Evolutionary conservation across 2,113 vertebrate species (phyloP).

Genomic region (Circaetus gallicus): DNA sequence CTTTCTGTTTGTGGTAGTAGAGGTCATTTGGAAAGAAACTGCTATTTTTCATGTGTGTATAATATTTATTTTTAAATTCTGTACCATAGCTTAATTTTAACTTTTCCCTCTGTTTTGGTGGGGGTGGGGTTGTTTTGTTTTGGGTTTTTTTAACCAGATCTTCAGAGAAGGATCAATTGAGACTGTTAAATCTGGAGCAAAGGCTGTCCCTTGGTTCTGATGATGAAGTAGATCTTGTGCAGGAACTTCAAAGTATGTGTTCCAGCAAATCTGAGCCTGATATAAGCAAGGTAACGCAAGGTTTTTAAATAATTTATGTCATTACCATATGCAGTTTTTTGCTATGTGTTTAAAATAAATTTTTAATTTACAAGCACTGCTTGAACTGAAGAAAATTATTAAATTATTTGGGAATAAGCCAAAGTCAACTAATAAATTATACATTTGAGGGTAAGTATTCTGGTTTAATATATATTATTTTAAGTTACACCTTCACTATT

Average conservation of each 20-base stretch:
- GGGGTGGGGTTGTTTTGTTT: too few relatives aligned
- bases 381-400: background rate
- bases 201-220: constrained; percentile 83
- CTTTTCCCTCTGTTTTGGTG: background rate
- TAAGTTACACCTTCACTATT: background rate
- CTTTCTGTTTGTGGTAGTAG: background rate
- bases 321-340: background rate
- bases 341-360: background rate
- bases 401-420: background rate
- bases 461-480: background rate
- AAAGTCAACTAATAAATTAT: background rate
- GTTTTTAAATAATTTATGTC: constrained; percentile 4
- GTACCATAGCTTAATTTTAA: background rate
- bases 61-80: background rate
- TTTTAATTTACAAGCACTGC: background rate
- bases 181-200: constrained; percentile 67
- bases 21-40: background rate
- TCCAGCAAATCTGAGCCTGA: constrained; percentile 95
- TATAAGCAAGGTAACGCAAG: constrained; percentile 86
- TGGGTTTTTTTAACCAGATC: constrained; percentile 29
- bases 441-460: background rate
- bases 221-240: constrained; percentile 88
- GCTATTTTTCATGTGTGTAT: background rate
- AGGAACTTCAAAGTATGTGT: constrained; percentile 91
- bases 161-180: constrained; percentile 60